Evolutionary conservation across 1,140 invertebrate genomes (phyloP), one percentile per base, ranked within the genome.

Genomic region (Parapsyche elsis): DNA sequence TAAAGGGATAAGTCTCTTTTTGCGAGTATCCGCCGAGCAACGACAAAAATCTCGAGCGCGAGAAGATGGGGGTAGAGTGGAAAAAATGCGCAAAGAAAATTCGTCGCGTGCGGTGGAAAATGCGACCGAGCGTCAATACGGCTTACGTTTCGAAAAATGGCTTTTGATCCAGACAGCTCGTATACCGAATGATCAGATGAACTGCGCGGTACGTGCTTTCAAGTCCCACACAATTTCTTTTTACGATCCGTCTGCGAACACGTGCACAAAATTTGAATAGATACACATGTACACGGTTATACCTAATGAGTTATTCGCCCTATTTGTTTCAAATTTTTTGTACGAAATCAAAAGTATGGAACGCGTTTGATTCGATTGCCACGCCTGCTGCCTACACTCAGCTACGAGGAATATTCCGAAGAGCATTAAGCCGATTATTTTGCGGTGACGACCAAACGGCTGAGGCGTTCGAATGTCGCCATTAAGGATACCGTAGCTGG

Each of bases 1-100:
- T 67, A 67, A 67, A 67, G 64, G 64, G 64, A 30, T 24, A 26
- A 24, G 64, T 23, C 24, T 0, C 21, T 61, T 23, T 61, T 61
- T 19, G 21, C 21, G 16, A 38, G 16, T 61, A 21, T 21, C n/a
- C 21, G 2, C 21, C 59, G 59, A 23, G 21, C 14, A 53, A 53
- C 49, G 49, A 53, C 30, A 38, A 38, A 38, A 38, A 38, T 38
- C 30, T 53, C 16, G 49, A 16, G 49, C 49, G 16, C 49, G 49
- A 2, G 16, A 53, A 53, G 12, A 10, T 12, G 49, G 7, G 45
- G 5, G 45, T 5, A 46, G 12, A 5, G 14, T 9, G 57, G 57
- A 1, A 61, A 61, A 61, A 61, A 61, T 19, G 57, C 57, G 57
- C n/a, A 21, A 61, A 61, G 9, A 61, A 19, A 61, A 53, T n/a